These are phyloP conservation scores for Chelonoidis abingdonii DNA, from an alignment of 2,113 vertebrate genomes.

Conservation along the genomic window DNA sequence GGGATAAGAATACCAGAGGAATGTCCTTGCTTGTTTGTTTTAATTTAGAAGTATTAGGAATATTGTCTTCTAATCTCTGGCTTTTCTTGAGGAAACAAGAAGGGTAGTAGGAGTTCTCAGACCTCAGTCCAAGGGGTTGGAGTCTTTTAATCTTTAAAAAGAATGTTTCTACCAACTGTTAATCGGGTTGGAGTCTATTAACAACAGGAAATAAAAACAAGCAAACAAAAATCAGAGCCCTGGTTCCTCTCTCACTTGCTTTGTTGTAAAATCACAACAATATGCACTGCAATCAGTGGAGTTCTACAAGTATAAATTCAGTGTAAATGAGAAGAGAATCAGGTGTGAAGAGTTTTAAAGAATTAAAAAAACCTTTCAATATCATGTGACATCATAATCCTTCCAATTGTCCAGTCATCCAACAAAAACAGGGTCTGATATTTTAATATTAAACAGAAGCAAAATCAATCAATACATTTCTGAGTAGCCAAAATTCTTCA, in stretches of 20 bases:
- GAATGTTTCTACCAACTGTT: slow-evolving; percentile 28
- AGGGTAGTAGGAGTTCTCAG: background rate
- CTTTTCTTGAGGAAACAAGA: background rate
- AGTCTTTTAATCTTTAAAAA: background rate
- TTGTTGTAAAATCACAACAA: background rate
- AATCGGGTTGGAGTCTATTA: background rate
- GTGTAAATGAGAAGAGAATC: background rate
- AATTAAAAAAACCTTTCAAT: background rate
- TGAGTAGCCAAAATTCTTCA: slow-evolving; percentile 10
- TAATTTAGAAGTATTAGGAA: slow-evolving; percentile 17
- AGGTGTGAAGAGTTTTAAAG: background rate
- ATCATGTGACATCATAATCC: background rate
- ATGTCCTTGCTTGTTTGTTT: background rate
- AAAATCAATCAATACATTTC: slow-evolving; percentile 36
- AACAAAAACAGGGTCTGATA: background rate
- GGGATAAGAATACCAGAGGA: background rate
- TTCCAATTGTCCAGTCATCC: background rate
- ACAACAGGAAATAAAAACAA: background rate
- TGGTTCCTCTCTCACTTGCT: background rate
- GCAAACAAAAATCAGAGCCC: background rate
- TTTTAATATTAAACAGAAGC: slow-evolving; percentile 8
- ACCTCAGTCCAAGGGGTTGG: background rate
- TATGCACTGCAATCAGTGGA: background rate
- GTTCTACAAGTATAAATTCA: background rate
- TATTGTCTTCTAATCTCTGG: background rate